Percentiles rank a stretch among this genome's conserved stretches.
Conservation (phyloP, 2,113 vertebrate species). For the Oenanthe oenanthe region DNA sequence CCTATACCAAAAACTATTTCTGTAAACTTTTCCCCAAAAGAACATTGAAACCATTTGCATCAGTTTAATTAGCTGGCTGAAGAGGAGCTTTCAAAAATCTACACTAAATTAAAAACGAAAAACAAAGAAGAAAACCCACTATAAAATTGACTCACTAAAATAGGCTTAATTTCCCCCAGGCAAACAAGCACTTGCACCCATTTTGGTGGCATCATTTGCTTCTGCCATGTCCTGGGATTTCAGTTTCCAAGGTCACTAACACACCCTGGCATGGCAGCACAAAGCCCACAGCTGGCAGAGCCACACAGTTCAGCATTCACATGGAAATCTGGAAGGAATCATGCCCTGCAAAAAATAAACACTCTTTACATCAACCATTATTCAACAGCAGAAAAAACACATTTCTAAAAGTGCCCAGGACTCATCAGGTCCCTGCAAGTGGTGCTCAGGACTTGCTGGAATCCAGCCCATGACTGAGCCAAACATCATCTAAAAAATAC, state of each 20-base stretch:
- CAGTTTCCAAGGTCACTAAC: neutral
- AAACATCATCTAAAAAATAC: neutral
- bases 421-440: neutral
- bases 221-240: neutral
- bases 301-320: neutral
- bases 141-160: neutral
- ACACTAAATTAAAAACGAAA: neutral
- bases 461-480: neutral
- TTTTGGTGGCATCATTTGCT: neutral
- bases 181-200: neutral
- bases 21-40: constrained; percentile 21
- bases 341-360: neutral
- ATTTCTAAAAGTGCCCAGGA: neutral
- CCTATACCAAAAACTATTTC: constrained; percentile 3
- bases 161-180: neutral
- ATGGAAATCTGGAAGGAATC: constrained; percentile 12
- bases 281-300: neutral
- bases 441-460: neutral
- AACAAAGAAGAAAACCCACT: neutral
- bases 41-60: constrained; percentile 31
- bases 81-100: neutral
- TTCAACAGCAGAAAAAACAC: neutral
- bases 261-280: neutral
- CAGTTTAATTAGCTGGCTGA: neutral
- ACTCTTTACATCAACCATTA: neutral